These are phyloP conservation scores for Meda fulgida DNA, from an alignment of 2,797 vertebrate species.

Conservation along the genomic window DNA sequence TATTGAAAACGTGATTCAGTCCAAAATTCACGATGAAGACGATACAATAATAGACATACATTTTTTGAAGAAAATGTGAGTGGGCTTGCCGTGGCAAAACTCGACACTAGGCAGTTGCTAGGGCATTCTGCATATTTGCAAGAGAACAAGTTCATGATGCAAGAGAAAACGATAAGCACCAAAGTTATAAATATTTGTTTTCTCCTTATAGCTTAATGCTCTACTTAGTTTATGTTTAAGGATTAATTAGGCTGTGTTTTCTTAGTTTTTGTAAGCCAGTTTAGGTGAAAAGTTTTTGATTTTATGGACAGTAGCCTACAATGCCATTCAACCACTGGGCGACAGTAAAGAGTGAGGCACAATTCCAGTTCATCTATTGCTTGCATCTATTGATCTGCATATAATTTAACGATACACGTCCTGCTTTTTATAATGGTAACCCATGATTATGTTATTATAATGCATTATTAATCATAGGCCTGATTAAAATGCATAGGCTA, in stretches of 20 bases:
- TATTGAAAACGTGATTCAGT: too few relatives aligned
- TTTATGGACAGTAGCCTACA: background rate
- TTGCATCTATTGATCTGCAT: background rate
- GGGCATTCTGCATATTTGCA: too few relatives aligned
- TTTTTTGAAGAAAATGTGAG: too few relatives aligned
- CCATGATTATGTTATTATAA: background rate
- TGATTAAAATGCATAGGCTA: background rate
- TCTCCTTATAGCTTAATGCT: background rate
- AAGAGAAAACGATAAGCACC: too few relatives aligned
- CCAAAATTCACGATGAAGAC: too few relatives aligned
- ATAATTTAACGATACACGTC: background rate
- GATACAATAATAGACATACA: too few relatives aligned
- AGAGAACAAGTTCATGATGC: too few relatives aligned
- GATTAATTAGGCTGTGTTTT: background rate
- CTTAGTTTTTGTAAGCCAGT: background rate
- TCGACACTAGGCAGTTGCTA: too few relatives aligned
- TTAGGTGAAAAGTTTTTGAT: background rate
- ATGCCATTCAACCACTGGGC: conserved; percentile 13
- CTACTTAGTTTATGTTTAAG: background rate
- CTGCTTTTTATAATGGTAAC: background rate
- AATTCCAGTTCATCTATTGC: background rate
- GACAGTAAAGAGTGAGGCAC: background rate
- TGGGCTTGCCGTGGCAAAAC: too few relatives aligned
- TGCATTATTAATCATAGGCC: background rate
- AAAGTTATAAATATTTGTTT: too few relatives aligned